Evolutionary conservation across 2,797 vertebrate genomes (phyloP), one percentile per base, ranked within the genome.

Genomic region (Macropodus opercularis): DNA sequence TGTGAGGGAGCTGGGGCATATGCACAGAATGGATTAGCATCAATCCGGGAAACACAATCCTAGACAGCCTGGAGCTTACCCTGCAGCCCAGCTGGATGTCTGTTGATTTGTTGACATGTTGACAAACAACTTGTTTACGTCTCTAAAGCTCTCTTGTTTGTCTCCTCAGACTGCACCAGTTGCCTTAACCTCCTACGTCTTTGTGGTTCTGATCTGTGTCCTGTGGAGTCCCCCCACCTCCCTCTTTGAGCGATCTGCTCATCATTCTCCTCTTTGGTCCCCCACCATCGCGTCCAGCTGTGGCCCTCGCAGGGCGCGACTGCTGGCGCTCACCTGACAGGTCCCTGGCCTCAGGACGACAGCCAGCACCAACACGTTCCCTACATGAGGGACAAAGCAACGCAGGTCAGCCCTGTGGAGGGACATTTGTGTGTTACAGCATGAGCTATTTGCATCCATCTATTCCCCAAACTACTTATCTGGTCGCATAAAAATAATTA

Each of bases 381-480:
- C 70, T 96, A 93, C 86, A 99, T 99, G 98, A 94, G 94, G 90
- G 97, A 99, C 94, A 97, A 98, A 87, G 93, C 96, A 32, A 99
- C 98, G 15, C 98, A 99, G 94, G 98, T 99, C 88, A 77, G 88
- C 27, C 14, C 7, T 32, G 15, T 7, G 4, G 31, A 14, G 5
- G 4, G 14, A 21, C 19, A 12, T 18, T 8, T 51, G 24, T 48
- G 46, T 32, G 11, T 12, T 10, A 14, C 11, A 13, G 9, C 9
- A 4, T 32, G 12, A 2, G 29, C 10, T n/a, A n/a, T n/a, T n/a
- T n/a, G n/a, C n/a, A n/a, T n/a, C n/a, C n/a, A n/a, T n/a, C n/a
- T n/a, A n/a, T n/a, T n/a, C n/a, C n/a, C n/a, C n/a, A n/a, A n/a
- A n/a, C n/a, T n/a, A n/a, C n/a, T n/a, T n/a, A n/a, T n/a, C n/a